Percentiles rank a stretch among this genome's conserved stretches.
phyloP scores from a whole-genome alignment of 2,797 vertebrate species.

The Caiman crocodilus region DNA sequence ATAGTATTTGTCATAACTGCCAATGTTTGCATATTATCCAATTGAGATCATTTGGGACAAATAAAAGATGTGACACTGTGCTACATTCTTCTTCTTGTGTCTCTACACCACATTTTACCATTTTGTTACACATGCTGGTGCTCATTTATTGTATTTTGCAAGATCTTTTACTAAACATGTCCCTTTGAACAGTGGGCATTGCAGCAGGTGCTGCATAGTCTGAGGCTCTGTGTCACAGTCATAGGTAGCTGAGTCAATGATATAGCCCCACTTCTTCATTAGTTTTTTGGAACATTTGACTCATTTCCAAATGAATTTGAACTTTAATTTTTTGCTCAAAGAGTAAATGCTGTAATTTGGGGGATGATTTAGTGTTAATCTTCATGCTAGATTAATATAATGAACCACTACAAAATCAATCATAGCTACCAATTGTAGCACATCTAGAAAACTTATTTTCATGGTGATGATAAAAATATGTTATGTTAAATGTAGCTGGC shows the following conservation, averaged over 20 bases:
- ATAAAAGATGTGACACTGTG: neutral
- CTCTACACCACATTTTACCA: too few relatives aligned
- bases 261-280: too few relatives aligned
- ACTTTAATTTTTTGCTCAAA: constrained; percentile 16
- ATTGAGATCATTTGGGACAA: accelerated
- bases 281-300: too few relatives aligned
- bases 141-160: too few relatives aligned
- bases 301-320: neutral
- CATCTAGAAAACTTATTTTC: constrained; percentile 12
- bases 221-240: too few relatives aligned
- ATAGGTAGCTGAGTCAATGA: too few relatives aligned
- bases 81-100: neutral
- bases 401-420: neutral
- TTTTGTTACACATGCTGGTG: too few relatives aligned
- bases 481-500: constrained; percentile 9
- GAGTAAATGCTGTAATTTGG: neutral
- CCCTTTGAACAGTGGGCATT: too few relatives aligned
- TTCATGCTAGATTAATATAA: neutral
- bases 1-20: neutral
- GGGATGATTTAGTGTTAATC: neutral
- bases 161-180: too few relatives aligned
- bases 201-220: too few relatives aligned
- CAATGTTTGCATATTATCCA: neutral
- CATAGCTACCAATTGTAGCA: neutral
- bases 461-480: neutral